Evolutionary conservation across 2,113 vertebrate genomes (phyloP), one percentile per base, ranked within the genome.

Genomic region (Fregetta grallaria): DNA sequence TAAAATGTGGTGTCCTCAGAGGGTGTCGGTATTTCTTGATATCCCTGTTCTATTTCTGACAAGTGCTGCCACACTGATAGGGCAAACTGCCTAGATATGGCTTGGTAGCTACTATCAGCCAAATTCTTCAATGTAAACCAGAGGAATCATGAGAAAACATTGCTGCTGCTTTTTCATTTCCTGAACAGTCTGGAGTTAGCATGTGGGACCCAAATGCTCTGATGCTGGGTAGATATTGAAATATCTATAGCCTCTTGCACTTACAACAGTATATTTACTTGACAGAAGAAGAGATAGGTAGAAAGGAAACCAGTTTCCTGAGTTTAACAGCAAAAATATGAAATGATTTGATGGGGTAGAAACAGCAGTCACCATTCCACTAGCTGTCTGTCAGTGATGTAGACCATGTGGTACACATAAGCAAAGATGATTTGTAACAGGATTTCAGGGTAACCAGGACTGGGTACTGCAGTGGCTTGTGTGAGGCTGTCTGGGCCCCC

Each of bases 31-130:
- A 58, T 76, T 78, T 85, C 70, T 76, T 38, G 30, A 1, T 94
- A 90, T 50, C 53, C 78, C 45, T 85, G 17, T 92, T 94, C 91
- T 95, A 42, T 92, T 94, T 87, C 80, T 96, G 94, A 72, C 61
- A 66, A 92, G 80, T 66, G 72, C 83, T 86, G 61, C 53, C 40
- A 45, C 4, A 1, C 36, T 76, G 89, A 97, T 95, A 94, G 89
- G 77, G 34, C 74, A 82, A 90, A 89, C 77, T 73, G 84, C 34
- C 45, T 68, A 81, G 55, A 75, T 76, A 29, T 8, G 13, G 66
- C 55, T 52, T 91, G 30, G 22, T 94, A 88, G 79, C 45, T 47
- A 20, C 42, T 79, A 44, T 70, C 58, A 73, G 66, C 32, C 9
- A 25, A 27, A 89, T 87, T 52, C 74, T 44, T 45, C 42, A 53